phyloP scores from a whole-genome alignment of 1,140 invertebrate genomes.

The Scaptomyza pallida region DNA sequence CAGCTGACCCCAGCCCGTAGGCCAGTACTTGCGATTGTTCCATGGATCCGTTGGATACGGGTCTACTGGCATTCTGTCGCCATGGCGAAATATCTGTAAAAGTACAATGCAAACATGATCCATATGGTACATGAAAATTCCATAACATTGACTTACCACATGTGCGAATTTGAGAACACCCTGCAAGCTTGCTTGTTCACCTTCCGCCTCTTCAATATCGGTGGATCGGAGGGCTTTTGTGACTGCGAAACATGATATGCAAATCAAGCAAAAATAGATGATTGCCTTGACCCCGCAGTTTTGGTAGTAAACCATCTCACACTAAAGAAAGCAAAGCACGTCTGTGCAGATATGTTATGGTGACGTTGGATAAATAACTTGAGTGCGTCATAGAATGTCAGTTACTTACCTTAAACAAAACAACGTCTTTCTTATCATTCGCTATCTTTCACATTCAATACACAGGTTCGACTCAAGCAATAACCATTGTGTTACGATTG shows the following conservation, averaged over 20 bases:
- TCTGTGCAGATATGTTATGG: not conserved
- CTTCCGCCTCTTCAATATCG: slow-evolving; percentile 17
- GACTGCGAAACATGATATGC: slow-evolving; percentile 38
- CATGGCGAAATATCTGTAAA: slow-evolving; percentile 89
- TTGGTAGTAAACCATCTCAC: slow-evolving; percentile 48
- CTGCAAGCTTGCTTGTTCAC: slow-evolving; percentile 32
- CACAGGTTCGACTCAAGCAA: slow-evolving; percentile 6
- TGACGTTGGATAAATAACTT: not conserved
- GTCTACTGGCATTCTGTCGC: slow-evolving; percentile 91
- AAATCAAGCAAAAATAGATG: slow-evolving; percentile 39
- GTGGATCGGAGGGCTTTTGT: slow-evolving; percentile 12
- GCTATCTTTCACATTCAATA: slow-evolving; percentile 5
- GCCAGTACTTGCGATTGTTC: slow-evolving; percentile 88
- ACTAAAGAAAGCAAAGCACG: not conserved
- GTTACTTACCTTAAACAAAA: not conserved
- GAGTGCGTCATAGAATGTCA: not conserved
- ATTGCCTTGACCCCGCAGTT: slow-evolving; percentile 29
- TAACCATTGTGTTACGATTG: slow-evolving; percentile 18
- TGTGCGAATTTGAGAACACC: slow-evolving; percentile 78
- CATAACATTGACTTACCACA: slow-evolving; percentile 68
- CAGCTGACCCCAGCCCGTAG: slow-evolving; percentile 90
- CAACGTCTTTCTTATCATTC: not conserved
- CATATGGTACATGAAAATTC: slow-evolving; percentile 21
- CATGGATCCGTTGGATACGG: slow-evolving; percentile 92
- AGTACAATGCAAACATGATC: not conserved